These are phyloP conservation scores for Dasysyrphus tricinctus DNA, from an alignment of 2,888 invertebrate genomes.

Conservation along the genomic window DNA sequence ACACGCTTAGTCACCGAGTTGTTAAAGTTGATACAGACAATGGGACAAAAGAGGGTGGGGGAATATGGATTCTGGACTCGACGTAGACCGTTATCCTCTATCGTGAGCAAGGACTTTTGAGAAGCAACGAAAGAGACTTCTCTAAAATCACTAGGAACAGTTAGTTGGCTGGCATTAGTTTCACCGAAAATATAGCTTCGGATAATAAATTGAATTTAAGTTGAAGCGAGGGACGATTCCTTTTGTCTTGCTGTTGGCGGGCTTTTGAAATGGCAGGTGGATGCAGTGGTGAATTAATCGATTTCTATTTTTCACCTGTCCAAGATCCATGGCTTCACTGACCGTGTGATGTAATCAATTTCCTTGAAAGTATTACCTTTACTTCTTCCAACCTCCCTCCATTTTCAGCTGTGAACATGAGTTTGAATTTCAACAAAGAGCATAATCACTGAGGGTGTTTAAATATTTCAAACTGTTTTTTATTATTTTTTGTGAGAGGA, in stretches of 20 bases:
- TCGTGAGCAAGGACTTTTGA: constrained; percentile 54
- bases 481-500: background rate
- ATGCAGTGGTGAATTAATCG: constrained; percentile 68
- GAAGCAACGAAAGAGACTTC: background rate
- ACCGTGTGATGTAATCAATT: constrained; percentile 72
- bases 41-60: background rate
- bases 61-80: background rate
- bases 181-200: constrained; percentile 62
- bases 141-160: constrained; percentile 20
- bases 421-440: constrained; percentile 60
- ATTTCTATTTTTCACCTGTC: constrained; percentile 70
- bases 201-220: constrained; percentile 72
- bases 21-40: constrained; percentile 53
- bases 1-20: constrained; percentile 29
- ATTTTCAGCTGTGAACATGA: background rate
- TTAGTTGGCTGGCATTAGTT: constrained; percentile 67
- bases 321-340: constrained; percentile 53
- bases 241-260: constrained; percentile 27
- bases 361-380: constrained; percentile 27
- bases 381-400: background rate
- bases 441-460: constrained; percentile 59
- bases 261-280: constrained; percentile 50
- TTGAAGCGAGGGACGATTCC: constrained; percentile 29
- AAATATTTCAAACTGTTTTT: constrained; percentile 21
- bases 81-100: background rate